Percentiles rank a stretch among this genome's conserved stretches.
Conservation (phyloP, 2,113 vertebrate species). For the Eulemur macaco region DNA sequence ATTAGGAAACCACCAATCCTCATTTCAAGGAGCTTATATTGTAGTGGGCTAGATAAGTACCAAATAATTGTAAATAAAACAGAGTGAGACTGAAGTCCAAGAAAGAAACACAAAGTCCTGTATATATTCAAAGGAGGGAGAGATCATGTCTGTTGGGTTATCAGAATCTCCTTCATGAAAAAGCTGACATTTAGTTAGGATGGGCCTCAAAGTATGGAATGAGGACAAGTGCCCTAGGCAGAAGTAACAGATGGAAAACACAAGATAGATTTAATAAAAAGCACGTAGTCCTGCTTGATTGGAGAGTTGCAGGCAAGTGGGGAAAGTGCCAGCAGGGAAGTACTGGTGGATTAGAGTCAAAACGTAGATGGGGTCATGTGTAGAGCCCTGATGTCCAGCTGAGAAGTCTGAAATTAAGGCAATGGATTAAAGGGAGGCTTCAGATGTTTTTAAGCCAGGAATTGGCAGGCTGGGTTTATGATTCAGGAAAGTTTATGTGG, state of each 20-base stretch:
- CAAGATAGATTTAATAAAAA: not conserved
- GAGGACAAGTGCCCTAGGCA: not conserved
- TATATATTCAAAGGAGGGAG: not conserved
- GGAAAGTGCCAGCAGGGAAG: not conserved
- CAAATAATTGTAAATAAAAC: not conserved
- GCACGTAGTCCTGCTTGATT: not conserved
- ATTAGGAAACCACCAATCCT: not conserved
- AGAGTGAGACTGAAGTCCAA: not conserved
- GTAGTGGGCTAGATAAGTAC: not conserved
- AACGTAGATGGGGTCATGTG: not conserved
- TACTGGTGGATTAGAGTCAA: not conserved
- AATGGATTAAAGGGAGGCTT: not conserved
- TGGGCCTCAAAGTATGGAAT: not conserved
- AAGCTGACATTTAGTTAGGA: not conserved
- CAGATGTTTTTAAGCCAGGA: not conserved
- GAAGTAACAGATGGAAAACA: not conserved
- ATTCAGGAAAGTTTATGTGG: not conserved
- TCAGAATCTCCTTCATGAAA: not conserved
- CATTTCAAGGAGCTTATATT: not conserved
- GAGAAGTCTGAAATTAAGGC: not conserved
- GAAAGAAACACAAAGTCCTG: not conserved
- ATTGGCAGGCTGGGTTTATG: not conserved
- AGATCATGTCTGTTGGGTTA: not conserved
- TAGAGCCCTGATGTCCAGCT: not conserved
- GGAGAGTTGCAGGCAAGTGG: not conserved